Evolutionary conservation across 2,888 invertebrate genomes (phyloP).

Genomic region (Galerucella pusilla): DNA sequence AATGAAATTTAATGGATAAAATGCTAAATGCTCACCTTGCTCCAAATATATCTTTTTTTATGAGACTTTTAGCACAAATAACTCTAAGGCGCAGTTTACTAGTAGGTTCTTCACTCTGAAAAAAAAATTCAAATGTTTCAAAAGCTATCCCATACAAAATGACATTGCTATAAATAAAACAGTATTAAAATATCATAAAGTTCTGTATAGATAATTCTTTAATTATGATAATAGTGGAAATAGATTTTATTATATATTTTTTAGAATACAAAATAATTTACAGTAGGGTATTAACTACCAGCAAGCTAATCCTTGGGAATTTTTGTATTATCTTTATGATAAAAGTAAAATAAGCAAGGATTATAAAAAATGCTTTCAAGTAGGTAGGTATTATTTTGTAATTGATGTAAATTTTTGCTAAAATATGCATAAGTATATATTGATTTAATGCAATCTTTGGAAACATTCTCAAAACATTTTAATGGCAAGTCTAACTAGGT

Average conservation of each 20-base stretch:
- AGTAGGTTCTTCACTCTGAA: constrained; percentile 82
- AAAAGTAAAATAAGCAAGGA: neutral
- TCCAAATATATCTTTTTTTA: constrained; percentile 99
- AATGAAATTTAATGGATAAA: neutral
- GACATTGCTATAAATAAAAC: no score
- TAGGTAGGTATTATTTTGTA: no score
- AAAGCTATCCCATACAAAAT: no score
- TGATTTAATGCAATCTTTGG: neutral
- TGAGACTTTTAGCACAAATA: constrained; percentile 88
- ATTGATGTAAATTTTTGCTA: neutral
- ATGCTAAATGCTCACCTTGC: constrained; percentile 86
- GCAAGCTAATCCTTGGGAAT: neutral
- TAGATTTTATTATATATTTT: no score
- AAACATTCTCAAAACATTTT: neutral
- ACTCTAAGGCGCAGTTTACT: constrained; percentile 87
- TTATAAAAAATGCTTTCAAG: neutral
- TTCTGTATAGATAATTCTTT: no score
- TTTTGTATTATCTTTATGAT: neutral
- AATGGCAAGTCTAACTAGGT: neutral
- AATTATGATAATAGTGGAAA: no score
- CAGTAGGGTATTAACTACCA: neutral
- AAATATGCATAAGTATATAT: neutral
- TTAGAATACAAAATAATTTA: neutral
- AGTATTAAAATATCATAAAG: no score
- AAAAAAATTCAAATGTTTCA: constrained; percentile 34